A percentile compares a stretch with the other conserved stretches of the same genome.
Conservation (phyloP, 2,888 invertebrate genomes). For the Ernsta delagoae region DNA sequence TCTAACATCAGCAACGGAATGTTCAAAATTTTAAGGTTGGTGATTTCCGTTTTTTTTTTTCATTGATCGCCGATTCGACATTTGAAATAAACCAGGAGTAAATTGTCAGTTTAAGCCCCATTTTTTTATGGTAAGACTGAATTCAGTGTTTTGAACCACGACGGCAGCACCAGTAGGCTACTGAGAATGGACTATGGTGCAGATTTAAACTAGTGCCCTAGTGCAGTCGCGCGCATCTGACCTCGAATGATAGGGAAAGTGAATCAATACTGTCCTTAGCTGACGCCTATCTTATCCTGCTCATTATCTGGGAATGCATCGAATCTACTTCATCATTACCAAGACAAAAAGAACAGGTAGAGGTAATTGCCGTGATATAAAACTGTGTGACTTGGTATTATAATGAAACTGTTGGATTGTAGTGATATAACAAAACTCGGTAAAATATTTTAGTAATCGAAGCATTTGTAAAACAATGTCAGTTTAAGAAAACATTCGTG, state of each 20-base stretch:
- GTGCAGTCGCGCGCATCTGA: slow-evolving; percentile 82
- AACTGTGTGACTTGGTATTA: no score
- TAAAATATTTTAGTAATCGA: no score
- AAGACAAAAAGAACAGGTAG: no score
- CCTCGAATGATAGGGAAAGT: slow-evolving; percentile 76
- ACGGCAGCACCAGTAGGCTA: slow-evolving; percentile 66
- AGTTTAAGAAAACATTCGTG: no score
- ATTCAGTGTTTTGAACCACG: slow-evolving; percentile 40
- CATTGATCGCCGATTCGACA: background rate
- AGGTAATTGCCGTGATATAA: no score
- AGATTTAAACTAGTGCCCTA: slow-evolving; percentile 76
- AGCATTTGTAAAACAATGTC: no score
- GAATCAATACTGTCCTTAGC: slow-evolving; percentile 77
- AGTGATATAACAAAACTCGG: no score
- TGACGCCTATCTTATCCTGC: slow-evolving; percentile 51
- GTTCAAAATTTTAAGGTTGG: background rate
- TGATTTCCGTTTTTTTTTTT: background rate
- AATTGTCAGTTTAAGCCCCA: no score
- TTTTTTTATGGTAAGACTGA: no score
- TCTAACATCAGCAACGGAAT: no score
- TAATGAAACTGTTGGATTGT: no score
- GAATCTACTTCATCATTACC: background rate
- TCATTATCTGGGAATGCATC: slow-evolving; percentile 36
- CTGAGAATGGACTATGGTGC: slow-evolving; percentile 69
- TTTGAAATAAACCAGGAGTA: background rate